phyloP scores from a whole-genome alignment of 2,113 vertebrate genomes.

The Phrynosoma platyrhinos region DNA sequence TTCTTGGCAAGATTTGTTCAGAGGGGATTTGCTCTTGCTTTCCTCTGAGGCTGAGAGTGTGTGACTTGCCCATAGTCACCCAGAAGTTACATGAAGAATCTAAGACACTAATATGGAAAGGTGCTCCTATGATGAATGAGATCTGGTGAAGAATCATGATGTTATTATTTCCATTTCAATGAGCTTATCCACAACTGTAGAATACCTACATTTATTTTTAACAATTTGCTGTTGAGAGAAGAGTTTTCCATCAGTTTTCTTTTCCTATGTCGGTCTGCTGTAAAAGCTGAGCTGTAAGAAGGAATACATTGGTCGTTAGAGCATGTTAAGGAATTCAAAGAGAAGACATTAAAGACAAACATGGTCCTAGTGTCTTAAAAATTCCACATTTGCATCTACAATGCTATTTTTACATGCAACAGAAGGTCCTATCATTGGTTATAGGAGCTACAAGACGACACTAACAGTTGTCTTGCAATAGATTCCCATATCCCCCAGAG shows the following conservation, averaged over 20 bases:
- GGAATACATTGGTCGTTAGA: constrained; percentile 44
- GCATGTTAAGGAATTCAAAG: constrained; percentile 31
- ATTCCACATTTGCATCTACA: neutral
- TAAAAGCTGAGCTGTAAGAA: constrained; percentile 85
- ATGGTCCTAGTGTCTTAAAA: neutral
- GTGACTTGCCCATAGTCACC: no score
- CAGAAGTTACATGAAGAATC: no score
- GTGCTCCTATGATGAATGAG: no score
- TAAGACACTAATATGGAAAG: neutral
- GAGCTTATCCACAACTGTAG: accelerated
- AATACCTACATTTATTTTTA: constrained; percentile 92
- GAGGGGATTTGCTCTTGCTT: no score
- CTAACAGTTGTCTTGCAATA: constrained; percentile 20
- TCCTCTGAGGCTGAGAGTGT: no score
- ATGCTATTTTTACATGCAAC: neutral
- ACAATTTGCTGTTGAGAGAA: constrained; percentile 86
- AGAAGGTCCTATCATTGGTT: neutral
- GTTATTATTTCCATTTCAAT: neutral
- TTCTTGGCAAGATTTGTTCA: no score
- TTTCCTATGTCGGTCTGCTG: constrained; percentile 91
- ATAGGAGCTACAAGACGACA: neutral
- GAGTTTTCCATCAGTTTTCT: constrained; percentile 91
- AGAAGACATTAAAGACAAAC: neutral
- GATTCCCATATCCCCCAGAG: neutral
- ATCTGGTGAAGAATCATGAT: neutral